Conservation (phyloP, 2,888 invertebrate species). For the Plutella xylostella region DNA sequence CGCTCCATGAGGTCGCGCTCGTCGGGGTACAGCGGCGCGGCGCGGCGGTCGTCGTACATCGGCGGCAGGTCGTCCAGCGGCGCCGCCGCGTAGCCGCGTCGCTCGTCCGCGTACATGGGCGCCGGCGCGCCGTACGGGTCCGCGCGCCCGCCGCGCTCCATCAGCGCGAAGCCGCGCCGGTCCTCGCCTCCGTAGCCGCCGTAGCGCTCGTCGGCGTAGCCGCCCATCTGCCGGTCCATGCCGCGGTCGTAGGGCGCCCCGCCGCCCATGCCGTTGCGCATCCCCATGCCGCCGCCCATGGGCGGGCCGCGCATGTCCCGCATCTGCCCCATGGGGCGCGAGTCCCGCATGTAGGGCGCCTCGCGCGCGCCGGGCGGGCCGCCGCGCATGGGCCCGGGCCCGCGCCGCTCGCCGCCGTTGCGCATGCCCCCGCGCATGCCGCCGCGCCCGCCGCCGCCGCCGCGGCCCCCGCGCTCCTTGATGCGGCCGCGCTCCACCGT, state of each 20-base stretch:
- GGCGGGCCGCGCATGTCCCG: conserved; percentile 42
- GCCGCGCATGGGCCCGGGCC: conserved; percentile 42
- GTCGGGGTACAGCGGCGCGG: conserved; percentile 43
- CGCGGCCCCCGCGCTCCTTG: conserved; percentile 74
- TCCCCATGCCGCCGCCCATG: conserved; percentile 61
- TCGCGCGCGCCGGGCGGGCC: conserved; percentile 22
- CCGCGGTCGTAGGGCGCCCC: conserved; percentile 37
- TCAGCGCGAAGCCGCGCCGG: conserved; percentile 52
- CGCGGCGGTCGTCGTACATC: conserved; percentile 33
- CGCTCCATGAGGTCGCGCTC: conserved; percentile 51
- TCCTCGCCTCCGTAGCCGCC: conserved; percentile 57
- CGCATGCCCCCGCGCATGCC: conserved; percentile 62
- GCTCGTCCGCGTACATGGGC: conserved; percentile 31
- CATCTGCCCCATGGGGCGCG: conserved; percentile 27
- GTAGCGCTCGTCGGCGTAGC: conserved; percentile 52
- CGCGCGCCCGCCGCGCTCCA: conserved; percentile 37
- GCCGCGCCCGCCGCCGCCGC: conserved; percentile 54
- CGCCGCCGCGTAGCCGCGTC: conserved; percentile 27
- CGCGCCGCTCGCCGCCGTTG: conserved; percentile 41
- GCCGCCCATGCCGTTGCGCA: conserved; percentile 35
- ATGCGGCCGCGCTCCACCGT: conserved; percentile 87
- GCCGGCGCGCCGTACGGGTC: conserved; percentile 48
- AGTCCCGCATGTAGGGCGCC: conserved; percentile 56
- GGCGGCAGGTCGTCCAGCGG: conserved; percentile 18
- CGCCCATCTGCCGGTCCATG: conserved; percentile 33